Evolutionary conservation across 1,140 invertebrate species (phyloP).

Genomic region (Rhysida immarginata): DNA sequence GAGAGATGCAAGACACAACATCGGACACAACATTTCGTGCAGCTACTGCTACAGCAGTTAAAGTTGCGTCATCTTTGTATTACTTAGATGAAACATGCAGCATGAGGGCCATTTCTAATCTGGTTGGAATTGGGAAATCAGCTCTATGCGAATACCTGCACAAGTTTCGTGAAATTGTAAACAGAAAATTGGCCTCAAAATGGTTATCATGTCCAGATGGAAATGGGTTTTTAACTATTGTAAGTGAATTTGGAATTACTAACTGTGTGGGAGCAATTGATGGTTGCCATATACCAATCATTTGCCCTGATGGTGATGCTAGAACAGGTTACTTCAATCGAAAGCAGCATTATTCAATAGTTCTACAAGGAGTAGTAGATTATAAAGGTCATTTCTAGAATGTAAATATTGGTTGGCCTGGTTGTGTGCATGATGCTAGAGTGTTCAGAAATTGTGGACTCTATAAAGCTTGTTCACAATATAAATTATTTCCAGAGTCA

Average conservation of each 20-base stretch:
- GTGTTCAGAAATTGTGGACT: not conserved
- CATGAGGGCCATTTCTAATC: not conserved
- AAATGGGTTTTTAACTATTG: not conserved
- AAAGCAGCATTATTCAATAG: not conserved
- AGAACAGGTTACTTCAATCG: not conserved
- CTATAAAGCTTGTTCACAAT: not conserved
- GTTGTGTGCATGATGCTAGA: not conserved
- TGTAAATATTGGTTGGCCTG: not conserved
- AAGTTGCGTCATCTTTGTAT: not conserved
- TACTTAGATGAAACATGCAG: not conserved
- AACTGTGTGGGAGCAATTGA: conserved; percentile 1
- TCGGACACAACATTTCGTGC: not conserved
- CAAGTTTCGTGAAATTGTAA: not conserved
- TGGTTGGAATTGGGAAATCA: conserved; percentile 1
- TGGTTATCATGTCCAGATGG: not conserved
- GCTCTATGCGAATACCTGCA: not conserved
- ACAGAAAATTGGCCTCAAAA: not conserved
- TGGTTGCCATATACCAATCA: not conserved
- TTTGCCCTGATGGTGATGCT: not conserved
- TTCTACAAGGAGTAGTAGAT: conserved; percentile 2
- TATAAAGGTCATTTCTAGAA: not conserved
- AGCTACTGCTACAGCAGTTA: not conserved
- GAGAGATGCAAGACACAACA: not conserved
- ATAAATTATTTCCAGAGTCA: not conserved
- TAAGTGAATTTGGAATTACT: not conserved